Conservation (phyloP, 2,797 vertebrate species). For the Phalanger gymnotis region DNA sequence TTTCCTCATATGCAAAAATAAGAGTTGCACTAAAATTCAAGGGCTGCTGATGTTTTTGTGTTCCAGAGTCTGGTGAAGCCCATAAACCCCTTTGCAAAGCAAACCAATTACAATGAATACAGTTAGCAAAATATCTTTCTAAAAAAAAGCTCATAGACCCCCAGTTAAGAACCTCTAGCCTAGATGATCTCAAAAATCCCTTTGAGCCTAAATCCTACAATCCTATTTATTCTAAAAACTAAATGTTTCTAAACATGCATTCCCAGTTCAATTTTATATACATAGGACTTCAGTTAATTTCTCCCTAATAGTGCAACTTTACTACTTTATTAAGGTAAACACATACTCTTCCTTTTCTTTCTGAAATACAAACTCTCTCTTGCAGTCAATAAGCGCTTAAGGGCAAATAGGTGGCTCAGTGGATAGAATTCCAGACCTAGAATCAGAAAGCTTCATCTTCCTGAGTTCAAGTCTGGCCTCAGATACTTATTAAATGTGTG, state of each 20-base stretch:
- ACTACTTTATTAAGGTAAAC: background rate
- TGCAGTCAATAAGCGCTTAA: background rate
- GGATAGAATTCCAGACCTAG: background rate
- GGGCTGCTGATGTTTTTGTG: too few species aligned
- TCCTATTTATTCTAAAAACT: background rate
- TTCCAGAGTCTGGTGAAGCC: background rate
- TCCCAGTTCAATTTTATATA: background rate
- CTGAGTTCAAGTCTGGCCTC: background rate
- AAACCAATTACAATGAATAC: background rate
- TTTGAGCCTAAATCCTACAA: background rate
- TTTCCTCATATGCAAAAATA: background rate
- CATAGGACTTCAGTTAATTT: background rate
- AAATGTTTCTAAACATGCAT: background rate
- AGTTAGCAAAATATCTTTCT: background rate
- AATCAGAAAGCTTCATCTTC: background rate
- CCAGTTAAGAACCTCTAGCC: background rate
- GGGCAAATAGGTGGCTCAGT: background rate
- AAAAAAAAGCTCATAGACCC: background rate
- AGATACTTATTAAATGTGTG: background rate
- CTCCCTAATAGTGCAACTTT: background rate
- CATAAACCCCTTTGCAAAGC: background rate
- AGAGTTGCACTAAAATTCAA: background rate
- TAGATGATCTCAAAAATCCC: background rate
- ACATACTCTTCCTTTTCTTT: background rate
- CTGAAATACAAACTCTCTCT: background rate